A percentile compares a stretch with the other conserved stretches of the same genome.
Evolutionary conservation across 2,888 invertebrate species (phyloP).

Genomic region (Drosophila anomalipes): DNA sequence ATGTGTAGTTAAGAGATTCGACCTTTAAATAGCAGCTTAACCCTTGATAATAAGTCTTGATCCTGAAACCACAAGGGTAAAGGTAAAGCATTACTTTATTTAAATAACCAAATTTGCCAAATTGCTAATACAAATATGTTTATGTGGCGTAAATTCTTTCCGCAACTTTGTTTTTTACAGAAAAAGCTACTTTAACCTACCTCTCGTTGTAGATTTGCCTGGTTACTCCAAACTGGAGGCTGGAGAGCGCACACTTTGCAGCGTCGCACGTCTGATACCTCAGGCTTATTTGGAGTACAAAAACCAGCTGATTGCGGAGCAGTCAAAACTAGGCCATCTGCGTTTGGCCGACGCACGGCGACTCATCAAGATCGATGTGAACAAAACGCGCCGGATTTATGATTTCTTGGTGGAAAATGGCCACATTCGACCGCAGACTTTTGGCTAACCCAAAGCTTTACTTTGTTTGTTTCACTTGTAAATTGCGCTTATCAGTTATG

Average conservation of each 20-base stretch:
- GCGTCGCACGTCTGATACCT: slow-evolving; percentile 90
- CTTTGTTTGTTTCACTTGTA: slow-evolving; percentile 64
- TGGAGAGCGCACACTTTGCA: slow-evolving; percentile 92
- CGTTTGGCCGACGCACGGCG: slow-evolving; percentile 92
- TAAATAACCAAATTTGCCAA: not conserved
- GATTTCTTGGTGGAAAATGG: slow-evolving; percentile 91
- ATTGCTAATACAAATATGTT: not conserved
- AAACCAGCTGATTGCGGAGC: slow-evolving; percentile 90
- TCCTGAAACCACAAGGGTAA: not conserved
- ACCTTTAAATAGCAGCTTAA: not conserved
- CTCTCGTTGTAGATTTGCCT: slow-evolving; percentile 89
- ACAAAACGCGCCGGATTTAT: slow-evolving; percentile 95
- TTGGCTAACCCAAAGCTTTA: slow-evolving; percentile 23
- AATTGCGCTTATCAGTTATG: slow-evolving; percentile 40
- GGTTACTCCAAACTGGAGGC: slow-evolving; percentile 91
- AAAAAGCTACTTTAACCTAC: not conserved
- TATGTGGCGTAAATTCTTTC: not conserved
- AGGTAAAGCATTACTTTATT: not conserved
- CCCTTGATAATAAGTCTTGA: not conserved
- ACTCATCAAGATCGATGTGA: slow-evolving; percentile 96
- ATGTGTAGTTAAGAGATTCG: not conserved
- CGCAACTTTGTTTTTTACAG: not conserved
- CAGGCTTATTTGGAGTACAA: slow-evolving; percentile 92
- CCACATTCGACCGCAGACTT: slow-evolving; percentile 86
- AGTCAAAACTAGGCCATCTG: slow-evolving; percentile 90